Base-by-base conservation (phyloP, 2,888 invertebrate species). In the Hydroisotoma schaefferi region DNA sequence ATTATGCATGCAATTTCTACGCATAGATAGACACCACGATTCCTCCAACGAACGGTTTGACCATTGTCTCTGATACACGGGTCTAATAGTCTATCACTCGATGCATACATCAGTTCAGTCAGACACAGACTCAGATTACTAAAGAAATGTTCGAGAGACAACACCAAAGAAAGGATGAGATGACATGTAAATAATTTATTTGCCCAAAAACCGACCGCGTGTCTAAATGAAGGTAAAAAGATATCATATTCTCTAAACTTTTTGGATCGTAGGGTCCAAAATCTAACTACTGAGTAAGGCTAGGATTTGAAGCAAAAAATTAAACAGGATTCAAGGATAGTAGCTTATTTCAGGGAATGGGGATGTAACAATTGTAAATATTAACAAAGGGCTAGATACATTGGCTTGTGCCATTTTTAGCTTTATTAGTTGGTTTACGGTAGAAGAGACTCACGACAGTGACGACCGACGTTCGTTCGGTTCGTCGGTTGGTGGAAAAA, bases 371-470 rank as follows among this genome's bases (percentile, higher is more conserved):
- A n/a, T n/a, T n/a, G n/a, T n/a, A n/a, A n/a, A n/a, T n/a, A n/a
- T n/a, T n/a, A n/a, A n/a, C n/a, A n/a, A n/a, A n/a, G n/a, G n/a
- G n/a, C n/a, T n/a, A n/a, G n/a, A n/a, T n/a, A n/a, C n/a, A n/a
- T 15, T 4, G n/a, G 20, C 40, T 40, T 40, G 40, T 15, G 40
- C n/a, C 40, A 40, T 40, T 40, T 18, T 40, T n/a, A n/a, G 40
- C n/a, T 40, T 40, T 40, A 20, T 40, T 18, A 40, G 40, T 40
- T 40, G n/a, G 5, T 18, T 18, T 15, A 15, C n/a, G 20, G 15
- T 40, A 20, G 20, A 40, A 40, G 40, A 20, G n/a, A 40, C 40
- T 40, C 40, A 40, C 40, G 40, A 40, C 40, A n/a, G n/a, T n/a
- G n/a, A n/a, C n/a, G n/a, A n/a, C n/a, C n/a, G n/a, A n/a, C n/a